These are phyloP conservation scores for Exocentrus adspersus DNA, from an alignment of 2,888 invertebrate species.

Conservation along the genomic window DNA sequence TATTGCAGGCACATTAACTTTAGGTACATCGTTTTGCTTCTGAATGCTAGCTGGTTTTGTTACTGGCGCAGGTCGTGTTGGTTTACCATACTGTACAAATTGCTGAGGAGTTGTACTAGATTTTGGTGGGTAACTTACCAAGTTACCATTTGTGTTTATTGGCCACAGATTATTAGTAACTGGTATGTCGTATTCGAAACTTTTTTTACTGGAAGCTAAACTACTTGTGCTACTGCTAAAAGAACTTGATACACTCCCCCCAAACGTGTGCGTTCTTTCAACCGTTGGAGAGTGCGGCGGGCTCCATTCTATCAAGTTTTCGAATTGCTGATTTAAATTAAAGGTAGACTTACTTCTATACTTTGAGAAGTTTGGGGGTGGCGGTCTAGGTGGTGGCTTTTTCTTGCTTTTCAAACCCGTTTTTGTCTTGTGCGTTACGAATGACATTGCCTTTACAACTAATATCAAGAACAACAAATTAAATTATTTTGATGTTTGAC, in stretches of 20 bases:
- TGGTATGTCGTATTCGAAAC: constrained; percentile 73
- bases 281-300: constrained; percentile 62
- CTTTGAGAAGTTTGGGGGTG: constrained; percentile 70
- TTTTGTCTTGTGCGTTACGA: constrained; percentile 39
- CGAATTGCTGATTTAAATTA: constrained; percentile 53
- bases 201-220: constrained; percentile 79
- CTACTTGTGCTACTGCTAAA: constrained; percentile 65
- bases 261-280: constrained; percentile 56
- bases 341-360: constrained; percentile 58
- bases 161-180: constrained; percentile 62
- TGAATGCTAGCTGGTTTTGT: constrained; percentile 25
- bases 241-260: constrained; percentile 61
- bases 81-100: constrained; percentile 21
- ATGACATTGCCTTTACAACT: constrained; percentile 36
- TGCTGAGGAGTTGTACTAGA: constrained; percentile 20
- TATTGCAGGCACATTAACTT: constrained; percentile 42
- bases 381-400: constrained; percentile 78
- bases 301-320: constrained; percentile 66
- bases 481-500: constrained; percentile 13
- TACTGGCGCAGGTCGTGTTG: constrained; percentile 27
- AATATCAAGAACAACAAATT: neutral
- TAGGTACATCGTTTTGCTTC: constrained; percentile 27
- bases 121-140: constrained; percentile 7
- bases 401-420: constrained; percentile 64
- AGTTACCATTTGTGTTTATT: constrained; percentile 24